These are phyloP conservation scores for Drosophila kanekoi DNA, from an alignment of 2,888 invertebrate genomes.

Conservation along the genomic window DNA sequence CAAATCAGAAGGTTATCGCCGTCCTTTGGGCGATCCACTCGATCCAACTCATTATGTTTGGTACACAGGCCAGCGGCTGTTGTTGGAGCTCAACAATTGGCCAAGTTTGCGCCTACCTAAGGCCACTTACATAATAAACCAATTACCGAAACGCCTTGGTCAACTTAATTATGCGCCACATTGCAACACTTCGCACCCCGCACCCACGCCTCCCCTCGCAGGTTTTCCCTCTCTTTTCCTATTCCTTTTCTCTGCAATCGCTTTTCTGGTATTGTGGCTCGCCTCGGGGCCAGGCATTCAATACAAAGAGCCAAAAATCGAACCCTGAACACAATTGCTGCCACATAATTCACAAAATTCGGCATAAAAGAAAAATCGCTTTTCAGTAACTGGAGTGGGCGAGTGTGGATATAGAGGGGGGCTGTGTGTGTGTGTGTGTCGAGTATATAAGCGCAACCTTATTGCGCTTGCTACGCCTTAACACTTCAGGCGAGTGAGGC, in stretches of 20 bases:
- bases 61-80: constrained; percentile 11
- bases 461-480: constrained; percentile 41
- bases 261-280: background rate
- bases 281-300: constrained; percentile 41
- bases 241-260: background rate
- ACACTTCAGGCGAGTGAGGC: constrained; percentile 1
- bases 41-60: constrained; percentile 33
- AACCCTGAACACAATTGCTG: constrained; percentile 66
- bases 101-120: constrained; percentile 44
- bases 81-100: constrained; percentile 26
- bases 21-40: constrained; percentile 1
- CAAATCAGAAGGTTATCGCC: background rate
- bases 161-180: constrained; percentile 69
- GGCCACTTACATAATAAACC: constrained; percentile 69
- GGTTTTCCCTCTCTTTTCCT: background rate
- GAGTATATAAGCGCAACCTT: constrained; percentile 42
- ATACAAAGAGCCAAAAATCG: constrained; percentile 55
- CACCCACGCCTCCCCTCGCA: background rate
- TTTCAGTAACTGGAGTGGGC: constrained; percentile 42
- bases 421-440: constrained; percentile 3
- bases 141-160: constrained; percentile 60
- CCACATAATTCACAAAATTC: constrained; percentile 74
- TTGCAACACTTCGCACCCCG: constrained; percentile 42
- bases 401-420: background rate
- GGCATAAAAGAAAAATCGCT: constrained; percentile 72